Conservation (phyloP, 2,113 vertebrate species). For the Melanocharis versteri region DNA sequence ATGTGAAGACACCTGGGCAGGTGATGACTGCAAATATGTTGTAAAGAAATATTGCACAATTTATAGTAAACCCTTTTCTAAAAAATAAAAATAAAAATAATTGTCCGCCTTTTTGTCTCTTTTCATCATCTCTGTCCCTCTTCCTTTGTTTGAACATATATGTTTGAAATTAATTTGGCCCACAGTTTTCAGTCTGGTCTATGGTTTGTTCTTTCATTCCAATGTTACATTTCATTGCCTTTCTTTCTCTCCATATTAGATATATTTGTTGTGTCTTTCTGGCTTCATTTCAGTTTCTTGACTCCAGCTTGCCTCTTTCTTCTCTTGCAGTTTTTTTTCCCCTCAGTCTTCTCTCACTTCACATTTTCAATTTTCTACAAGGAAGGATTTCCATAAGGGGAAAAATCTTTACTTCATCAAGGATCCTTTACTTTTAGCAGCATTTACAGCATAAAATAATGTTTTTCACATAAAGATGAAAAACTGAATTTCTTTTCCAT, state of each 20-base stretch:
- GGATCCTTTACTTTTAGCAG: background rate
- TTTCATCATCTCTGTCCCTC: background rate
- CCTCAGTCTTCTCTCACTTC: background rate
- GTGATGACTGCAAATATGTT: background rate
- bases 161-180: background rate
- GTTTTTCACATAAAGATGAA: background rate
- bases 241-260: background rate
- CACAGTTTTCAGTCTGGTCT: background rate
- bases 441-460: background rate
- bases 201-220: background rate
- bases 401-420: background rate
- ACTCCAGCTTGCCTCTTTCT: background rate
- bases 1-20: background rate
- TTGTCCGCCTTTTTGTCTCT: background rate
- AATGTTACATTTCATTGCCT: background rate
- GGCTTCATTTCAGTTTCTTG: background rate
- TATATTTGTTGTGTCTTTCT: background rate
- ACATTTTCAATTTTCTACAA: background rate
- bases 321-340: background rate
- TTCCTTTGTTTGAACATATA: background rate
- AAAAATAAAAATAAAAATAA: background rate
- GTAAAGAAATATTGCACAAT: background rate
- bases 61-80: background rate
- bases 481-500: background rate
- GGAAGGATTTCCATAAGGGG: background rate